A percentile compares a stretch with the other conserved stretches of the same genome.
Evolutionary conservation across 2,113 vertebrate genomes (phyloP).

Genomic region (Macrotis lagotis): DNA sequence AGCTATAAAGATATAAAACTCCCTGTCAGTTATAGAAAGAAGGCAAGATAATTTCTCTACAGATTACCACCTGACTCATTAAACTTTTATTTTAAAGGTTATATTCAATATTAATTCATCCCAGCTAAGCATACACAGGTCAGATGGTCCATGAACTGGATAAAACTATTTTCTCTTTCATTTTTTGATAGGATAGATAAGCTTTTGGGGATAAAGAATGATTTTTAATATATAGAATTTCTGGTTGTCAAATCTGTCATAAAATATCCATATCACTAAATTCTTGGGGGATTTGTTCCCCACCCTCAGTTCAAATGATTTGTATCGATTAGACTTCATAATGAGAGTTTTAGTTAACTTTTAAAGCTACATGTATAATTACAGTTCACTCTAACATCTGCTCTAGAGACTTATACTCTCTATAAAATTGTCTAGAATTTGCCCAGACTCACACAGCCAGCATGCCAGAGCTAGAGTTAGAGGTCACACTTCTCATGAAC

Average conservation of each 20-base stretch:
- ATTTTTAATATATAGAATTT: background rate
- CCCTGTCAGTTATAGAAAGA: background rate
- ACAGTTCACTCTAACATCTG: background rate
- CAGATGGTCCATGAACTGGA: background rate
- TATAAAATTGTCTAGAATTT: background rate
- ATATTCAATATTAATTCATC: background rate
- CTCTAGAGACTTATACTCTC: background rate
- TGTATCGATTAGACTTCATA: background rate
- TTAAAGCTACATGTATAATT: background rate
- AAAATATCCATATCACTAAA: background rate
- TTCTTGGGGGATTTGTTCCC: background rate
- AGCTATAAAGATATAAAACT: background rate
- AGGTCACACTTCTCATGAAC: background rate
- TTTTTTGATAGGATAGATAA: background rate
- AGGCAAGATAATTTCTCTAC: background rate
- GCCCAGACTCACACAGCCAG: background rate
- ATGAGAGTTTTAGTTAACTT: background rate
- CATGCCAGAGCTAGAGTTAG: background rate
- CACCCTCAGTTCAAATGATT: background rate
- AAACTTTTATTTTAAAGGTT: background rate
- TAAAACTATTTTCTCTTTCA: background rate
- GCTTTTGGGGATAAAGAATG: background rate
- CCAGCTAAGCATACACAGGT: background rate
- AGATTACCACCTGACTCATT: background rate
- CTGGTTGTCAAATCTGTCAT: background rate